A percentile compares a stretch with the other conserved stretches of the same genome.
Evolutionary conservation across 2,113 vertebrate genomes (phyloP).

Genomic region (Chamaea fasciata): DNA sequence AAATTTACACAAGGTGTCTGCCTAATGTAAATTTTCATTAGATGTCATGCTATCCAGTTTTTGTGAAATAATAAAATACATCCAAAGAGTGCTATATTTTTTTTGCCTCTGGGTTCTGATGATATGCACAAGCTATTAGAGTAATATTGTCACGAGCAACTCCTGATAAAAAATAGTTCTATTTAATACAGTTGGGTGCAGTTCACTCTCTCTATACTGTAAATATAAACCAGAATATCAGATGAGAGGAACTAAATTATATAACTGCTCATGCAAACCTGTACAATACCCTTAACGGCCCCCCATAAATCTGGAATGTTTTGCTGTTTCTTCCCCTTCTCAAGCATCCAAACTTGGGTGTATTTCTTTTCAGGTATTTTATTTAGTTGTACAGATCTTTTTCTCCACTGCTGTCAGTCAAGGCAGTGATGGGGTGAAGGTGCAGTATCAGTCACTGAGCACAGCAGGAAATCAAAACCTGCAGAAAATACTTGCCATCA

Average conservation of each 20-base stretch:
- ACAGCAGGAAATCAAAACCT: background rate
- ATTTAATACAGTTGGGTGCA: background rate
- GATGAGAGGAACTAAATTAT: conserved; percentile 35
- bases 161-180: background rate
- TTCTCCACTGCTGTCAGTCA: background rate
- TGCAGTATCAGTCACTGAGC: background rate
- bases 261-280: background rate
- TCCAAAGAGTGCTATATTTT: background rate
- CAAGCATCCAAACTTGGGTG: background rate
- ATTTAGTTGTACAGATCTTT: background rate
- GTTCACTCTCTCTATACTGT: background rate
- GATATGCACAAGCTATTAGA: background rate
- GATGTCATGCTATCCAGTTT: background rate
- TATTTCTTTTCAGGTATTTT: background rate
- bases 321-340: background rate
- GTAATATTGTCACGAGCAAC: background rate
- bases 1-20: background rate
- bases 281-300: background rate
- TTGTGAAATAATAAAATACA: conserved; percentile 12
- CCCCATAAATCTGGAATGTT: conserved; percentile 21
- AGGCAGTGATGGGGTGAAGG: background rate
- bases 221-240: conserved; percentile 23
- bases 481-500: background rate
- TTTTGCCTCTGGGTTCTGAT: background rate
- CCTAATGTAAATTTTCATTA: conserved; percentile 22